A percentile compares a stretch with the other conserved stretches of the same genome.
Conservation (phyloP, 23 tunicate genomes). For the Halocynthia roretzi region DNA sequence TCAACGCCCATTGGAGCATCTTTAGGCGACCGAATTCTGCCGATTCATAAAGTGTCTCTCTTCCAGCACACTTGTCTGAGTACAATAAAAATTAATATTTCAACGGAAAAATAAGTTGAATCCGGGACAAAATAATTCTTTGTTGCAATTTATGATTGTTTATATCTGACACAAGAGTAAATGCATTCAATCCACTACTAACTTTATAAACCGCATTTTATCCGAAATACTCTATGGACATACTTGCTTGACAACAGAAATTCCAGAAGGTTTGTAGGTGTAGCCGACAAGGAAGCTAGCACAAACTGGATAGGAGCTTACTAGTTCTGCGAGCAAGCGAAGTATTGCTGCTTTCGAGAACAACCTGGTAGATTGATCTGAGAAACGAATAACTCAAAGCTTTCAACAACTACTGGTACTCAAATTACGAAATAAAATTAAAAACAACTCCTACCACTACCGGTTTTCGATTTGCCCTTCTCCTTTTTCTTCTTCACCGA, state of each 20-base stretch:
- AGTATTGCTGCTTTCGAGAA: slow-evolving; percentile 75
- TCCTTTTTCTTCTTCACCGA: background rate
- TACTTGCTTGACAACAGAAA: slow-evolving; percentile 54
- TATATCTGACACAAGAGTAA: too few relatives aligned
- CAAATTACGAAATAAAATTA: background rate
- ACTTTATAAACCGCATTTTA: too few relatives aligned
- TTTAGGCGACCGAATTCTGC: too few relatives aligned
- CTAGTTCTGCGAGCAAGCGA: slow-evolving; percentile 88
- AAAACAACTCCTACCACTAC: background rate
- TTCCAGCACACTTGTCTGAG: too few relatives aligned
- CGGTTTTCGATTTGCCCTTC: slow-evolving; percentile 2
- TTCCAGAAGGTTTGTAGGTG: slow-evolving; percentile 52
- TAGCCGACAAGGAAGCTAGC: slow-evolving; percentile 59
- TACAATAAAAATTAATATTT: too few relatives aligned
- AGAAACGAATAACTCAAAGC: background rate
- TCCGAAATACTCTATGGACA: background rate
- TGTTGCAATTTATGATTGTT: too few relatives aligned
- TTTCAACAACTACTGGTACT: background rate
- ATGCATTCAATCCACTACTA: too few relatives aligned
- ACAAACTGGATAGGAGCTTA: slow-evolving; percentile 77
- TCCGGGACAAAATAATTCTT: too few relatives aligned
- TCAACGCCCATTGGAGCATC: too few relatives aligned
- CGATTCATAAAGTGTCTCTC: too few relatives aligned
- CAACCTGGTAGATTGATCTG: slow-evolving; percentile 13
- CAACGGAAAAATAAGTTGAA: too few relatives aligned